Evolutionary conservation across 1,140 invertebrate species (phyloP).

Genomic region (Campoletis sonorensis): DNA sequence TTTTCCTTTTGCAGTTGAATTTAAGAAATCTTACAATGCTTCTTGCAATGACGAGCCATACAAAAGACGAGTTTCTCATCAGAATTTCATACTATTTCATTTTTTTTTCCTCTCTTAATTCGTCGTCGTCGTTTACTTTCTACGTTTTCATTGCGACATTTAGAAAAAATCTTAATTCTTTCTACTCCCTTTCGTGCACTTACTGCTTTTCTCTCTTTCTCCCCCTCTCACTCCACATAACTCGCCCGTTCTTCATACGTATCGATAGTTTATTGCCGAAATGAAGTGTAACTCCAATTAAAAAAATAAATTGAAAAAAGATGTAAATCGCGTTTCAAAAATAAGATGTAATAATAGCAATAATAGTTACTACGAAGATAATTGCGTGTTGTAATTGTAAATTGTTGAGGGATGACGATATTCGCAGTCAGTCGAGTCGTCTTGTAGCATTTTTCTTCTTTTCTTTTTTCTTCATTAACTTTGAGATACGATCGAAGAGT

Average conservation of each 20-base stretch:
- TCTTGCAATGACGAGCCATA: slow-evolving; percentile 49
- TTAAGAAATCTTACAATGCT: slow-evolving; percentile 53
- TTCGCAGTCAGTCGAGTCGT: slow-evolving; percentile 30
- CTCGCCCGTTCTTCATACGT: slow-evolving; percentile 34
- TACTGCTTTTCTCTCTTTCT: slow-evolving; percentile 44
- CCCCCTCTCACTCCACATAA: slow-evolving; percentile 10
- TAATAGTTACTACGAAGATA: slow-evolving; percentile 47
- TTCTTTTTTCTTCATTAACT: slow-evolving; percentile 51
- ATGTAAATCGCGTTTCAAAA: slow-evolving; percentile 53
- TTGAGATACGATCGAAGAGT: slow-evolving; percentile 63
- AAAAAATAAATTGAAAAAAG: slow-evolving; percentile 48
- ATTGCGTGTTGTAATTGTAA: slow-evolving; percentile 61
- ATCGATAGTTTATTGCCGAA: slow-evolving; percentile 53
- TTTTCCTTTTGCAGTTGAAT: slow-evolving; percentile 51
- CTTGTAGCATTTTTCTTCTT: slow-evolving; percentile 36
- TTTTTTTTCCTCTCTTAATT: background rate
- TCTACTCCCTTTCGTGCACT: slow-evolving; percentile 39
- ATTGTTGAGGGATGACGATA: slow-evolving; percentile 55
- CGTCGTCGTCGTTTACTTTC: slow-evolving; percentile 24
- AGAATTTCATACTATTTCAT: slow-evolving; percentile 43
- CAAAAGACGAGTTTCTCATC: slow-evolving; percentile 48
- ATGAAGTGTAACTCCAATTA: slow-evolving; percentile 57
- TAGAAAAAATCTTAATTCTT: slow-evolving; percentile 25
- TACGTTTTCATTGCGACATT: slow-evolving; percentile 53
- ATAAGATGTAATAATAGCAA: slow-evolving; percentile 41